Conservation (phyloP, 2,113 vertebrate genomes). For the Isichthys henryi region DNA sequence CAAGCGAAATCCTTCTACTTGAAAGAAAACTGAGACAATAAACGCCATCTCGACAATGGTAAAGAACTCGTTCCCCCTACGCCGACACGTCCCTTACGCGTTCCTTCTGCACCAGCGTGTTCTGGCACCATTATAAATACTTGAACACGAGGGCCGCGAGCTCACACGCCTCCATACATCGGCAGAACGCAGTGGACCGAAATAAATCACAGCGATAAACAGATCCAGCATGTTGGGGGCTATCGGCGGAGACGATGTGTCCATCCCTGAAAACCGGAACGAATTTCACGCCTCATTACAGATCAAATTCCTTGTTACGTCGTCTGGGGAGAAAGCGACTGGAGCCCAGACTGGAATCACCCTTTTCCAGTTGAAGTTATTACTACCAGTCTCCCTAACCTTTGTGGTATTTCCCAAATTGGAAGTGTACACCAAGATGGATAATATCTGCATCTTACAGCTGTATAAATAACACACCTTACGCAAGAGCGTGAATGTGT, state of each 20-base stretch:
- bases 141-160: not conserved
- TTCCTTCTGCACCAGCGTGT: not conserved
- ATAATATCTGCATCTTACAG: not conserved
- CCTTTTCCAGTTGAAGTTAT: not conserved
- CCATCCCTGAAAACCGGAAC: slow-evolving; percentile 45
- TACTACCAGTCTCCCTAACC: not conserved
- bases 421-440: not conserved
- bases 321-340: slow-evolving; percentile 28
- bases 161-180: not conserved
- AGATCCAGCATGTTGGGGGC: slow-evolving; percentile 43
- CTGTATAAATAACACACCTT: not conserved
- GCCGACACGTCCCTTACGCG: not conserved
- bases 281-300: slow-evolving; percentile 57
- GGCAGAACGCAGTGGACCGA: not conserved
- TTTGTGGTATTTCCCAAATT: not conserved
- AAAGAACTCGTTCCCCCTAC: not conserved
- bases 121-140: not conserved
- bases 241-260: slow-evolving; percentile 55
- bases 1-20: not conserved
- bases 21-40: not conserved
- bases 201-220: slow-evolving; percentile 9
- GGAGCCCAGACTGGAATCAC: slow-evolving; percentile 34
- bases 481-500: not conserved
- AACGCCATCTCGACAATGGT: not conserved
- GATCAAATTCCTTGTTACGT: slow-evolving; percentile 51